Evolutionary conservation across 2,113 vertebrate genomes (phyloP).

Genomic region (Clarias batrachus): DNA sequence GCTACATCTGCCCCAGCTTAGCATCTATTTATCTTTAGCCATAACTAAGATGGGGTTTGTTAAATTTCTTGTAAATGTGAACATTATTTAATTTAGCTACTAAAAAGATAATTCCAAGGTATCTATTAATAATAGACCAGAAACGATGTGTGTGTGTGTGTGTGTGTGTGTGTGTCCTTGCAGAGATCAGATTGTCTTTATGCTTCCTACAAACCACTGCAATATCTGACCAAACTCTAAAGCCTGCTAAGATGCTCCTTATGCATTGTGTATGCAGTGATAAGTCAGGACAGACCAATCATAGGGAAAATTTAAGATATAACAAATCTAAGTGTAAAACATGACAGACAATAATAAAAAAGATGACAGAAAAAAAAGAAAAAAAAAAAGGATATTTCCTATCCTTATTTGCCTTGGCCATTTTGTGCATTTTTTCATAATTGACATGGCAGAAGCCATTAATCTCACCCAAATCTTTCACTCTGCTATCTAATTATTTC

Average conservation of each 20-base stretch:
- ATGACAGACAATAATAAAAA: neutral
- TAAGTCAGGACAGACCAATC: neutral
- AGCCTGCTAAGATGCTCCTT: neutral
- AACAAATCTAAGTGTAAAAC: neutral
- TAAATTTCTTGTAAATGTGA: neutral
- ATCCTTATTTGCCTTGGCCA: slow-evolving; percentile 40
- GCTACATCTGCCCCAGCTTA: neutral
- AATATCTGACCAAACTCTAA: neutral
- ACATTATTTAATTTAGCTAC: neutral
- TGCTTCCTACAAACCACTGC: neutral
- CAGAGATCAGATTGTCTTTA: too few species aligned
- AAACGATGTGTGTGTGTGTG: neutral
- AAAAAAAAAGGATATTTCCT: neutral
- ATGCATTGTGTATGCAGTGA: neutral
- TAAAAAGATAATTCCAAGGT: neutral
- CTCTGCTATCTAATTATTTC: slow-evolving; percentile 55
- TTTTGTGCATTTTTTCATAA: slow-evolving; percentile 19
- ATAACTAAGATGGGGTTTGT: neutral
- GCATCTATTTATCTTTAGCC: neutral
- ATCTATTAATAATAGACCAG: slow-evolving; percentile 2
- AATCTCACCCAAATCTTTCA: slow-evolving; percentile 50
- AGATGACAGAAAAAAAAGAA: neutral
- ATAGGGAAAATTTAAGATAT: neutral
- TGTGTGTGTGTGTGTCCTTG: too few species aligned
- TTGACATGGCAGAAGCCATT: slow-evolving; percentile 10